Conservation (phyloP, 1,140 invertebrate species). For the Capitella teleta region DNA sequence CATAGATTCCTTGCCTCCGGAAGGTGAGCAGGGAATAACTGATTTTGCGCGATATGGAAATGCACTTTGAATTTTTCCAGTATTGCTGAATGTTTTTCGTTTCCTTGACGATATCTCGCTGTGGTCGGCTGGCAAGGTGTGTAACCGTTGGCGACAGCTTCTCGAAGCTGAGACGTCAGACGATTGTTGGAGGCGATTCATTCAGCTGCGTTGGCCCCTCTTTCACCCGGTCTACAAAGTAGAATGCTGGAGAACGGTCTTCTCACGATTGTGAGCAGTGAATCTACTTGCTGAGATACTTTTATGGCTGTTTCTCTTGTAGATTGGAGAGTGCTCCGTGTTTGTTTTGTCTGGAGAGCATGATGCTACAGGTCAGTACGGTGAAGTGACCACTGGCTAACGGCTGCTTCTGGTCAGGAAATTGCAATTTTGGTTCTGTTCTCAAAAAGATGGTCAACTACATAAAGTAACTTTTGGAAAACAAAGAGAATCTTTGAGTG, state of each 20-base stretch:
- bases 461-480: too few relatives aligned
- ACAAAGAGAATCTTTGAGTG: too few relatives aligned
- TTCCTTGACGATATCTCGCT: slow-evolving; percentile 83
- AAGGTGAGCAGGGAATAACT: slow-evolving; percentile 42
- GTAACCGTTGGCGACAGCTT: slow-evolving; percentile 68
- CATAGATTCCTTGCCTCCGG: slow-evolving; percentile 55
- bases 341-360: slow-evolving; percentile 58
- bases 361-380: slow-evolving; percentile 38
- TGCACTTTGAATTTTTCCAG: slow-evolving; percentile 49
- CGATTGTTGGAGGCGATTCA: slow-evolving; percentile 64
- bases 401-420: too few relatives aligned
- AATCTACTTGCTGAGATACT: slow-evolving; percentile 6
- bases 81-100: slow-evolving; percentile 73
- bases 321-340: slow-evolving; percentile 68
- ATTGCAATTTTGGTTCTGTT: too few relatives aligned
- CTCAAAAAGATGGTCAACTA: too few relatives aligned
- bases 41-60: background rate
- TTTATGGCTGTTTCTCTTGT: slow-evolving; percentile 14
- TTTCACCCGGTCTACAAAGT: slow-evolving; percentile 57
- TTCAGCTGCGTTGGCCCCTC: slow-evolving; percentile 66
- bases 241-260: slow-evolving; percentile 67
- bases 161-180: slow-evolving; percentile 61
- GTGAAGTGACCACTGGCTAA: too few relatives aligned
- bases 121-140: slow-evolving; percentile 74
- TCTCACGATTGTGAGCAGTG: slow-evolving; percentile 47